These are phyloP conservation scores for Drosophila neutralis DNA, from an alignment of 2,888 invertebrate species.

Conservation along the genomic window DNA sequence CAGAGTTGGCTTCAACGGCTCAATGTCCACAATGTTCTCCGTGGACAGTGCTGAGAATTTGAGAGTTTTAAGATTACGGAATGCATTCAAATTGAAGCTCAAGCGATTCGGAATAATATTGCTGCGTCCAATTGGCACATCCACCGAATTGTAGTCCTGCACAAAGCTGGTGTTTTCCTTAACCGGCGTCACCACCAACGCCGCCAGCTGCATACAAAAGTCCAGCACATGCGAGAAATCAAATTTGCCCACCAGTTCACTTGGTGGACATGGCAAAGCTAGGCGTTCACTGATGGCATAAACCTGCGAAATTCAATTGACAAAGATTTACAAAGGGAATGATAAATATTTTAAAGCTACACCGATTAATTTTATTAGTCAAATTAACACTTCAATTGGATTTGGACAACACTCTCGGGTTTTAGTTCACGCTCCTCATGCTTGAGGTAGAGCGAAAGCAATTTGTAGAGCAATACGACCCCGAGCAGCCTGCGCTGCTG, in stretches of 20 bases:
- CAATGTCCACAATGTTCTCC: constrained; percentile 88
- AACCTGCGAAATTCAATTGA: constrained; percentile 87
- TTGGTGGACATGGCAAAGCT: constrained; percentile 94
- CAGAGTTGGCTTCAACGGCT: constrained; percentile 84
- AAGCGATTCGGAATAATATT: constrained; percentile 93
- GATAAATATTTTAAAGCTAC: not conserved
- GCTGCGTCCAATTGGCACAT: constrained; percentile 90
- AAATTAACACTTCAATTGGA: not conserved
- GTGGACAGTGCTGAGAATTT: constrained; percentile 89
- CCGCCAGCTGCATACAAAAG: constrained; percentile 91
- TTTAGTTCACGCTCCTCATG: constrained; percentile 43
- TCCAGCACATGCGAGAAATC: constrained; percentile 97
- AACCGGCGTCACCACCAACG: constrained; percentile 83
- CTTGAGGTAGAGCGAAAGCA: constrained; percentile 43
- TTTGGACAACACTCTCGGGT: constrained; percentile 20
- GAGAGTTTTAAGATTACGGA: constrained; percentile 91
- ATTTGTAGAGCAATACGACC: constrained; percentile 49
- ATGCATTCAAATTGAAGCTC: constrained; percentile 92
- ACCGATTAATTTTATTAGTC: not conserved
- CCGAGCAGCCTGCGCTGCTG: constrained; percentile 56
- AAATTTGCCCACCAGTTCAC: constrained; percentile 91
- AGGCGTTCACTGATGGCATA: constrained; percentile 95
- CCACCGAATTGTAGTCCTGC: constrained; percentile 82
- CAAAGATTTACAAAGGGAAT: not conserved
- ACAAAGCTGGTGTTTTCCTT: constrained; percentile 74